These are phyloP conservation scores for Pseudococcus viburni DNA, from an alignment of 2,888 invertebrate genomes.

Conservation along the genomic window DNA sequence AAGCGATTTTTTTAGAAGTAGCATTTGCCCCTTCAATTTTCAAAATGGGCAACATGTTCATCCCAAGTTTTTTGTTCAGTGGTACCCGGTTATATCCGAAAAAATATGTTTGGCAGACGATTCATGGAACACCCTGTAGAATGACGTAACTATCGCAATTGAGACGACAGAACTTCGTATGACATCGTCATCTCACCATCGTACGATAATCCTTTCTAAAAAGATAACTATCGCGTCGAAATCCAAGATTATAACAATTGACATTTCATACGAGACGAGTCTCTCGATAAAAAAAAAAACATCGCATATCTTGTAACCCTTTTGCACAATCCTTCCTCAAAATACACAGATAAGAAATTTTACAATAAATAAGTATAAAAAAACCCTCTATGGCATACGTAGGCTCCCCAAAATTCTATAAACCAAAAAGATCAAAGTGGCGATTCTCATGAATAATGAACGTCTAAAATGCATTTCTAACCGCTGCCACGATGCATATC, in stretches of 20 bases:
- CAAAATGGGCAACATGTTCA: no score
- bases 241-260: background rate
- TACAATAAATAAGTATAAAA: background rate
- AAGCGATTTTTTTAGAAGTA: no score
- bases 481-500: background rate
- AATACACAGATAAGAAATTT: background rate
- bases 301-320: background rate
- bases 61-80: no score
- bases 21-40: no score
- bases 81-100: no score
- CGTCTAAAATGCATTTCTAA: constrained; percentile 59
- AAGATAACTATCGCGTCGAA: background rate
- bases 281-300: background rate
- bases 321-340: background rate
- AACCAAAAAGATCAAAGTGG: constrained; percentile 55
- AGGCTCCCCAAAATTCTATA: background rate
- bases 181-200: background rate
- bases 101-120: no score
- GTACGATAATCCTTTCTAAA: background rate
- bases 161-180: background rate
- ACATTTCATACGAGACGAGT: background rate
- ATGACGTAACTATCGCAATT: background rate
- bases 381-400: background rate
- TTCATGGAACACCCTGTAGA: no score
- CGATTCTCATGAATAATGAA: constrained; percentile 62